Percentiles rank a stretch among this genome's conserved stretches.
These are phyloP conservation scores for Muscicapa adusta DNA, from an alignment of 2,113 vertebrate genomes.

Conservation along the genomic window DNA sequence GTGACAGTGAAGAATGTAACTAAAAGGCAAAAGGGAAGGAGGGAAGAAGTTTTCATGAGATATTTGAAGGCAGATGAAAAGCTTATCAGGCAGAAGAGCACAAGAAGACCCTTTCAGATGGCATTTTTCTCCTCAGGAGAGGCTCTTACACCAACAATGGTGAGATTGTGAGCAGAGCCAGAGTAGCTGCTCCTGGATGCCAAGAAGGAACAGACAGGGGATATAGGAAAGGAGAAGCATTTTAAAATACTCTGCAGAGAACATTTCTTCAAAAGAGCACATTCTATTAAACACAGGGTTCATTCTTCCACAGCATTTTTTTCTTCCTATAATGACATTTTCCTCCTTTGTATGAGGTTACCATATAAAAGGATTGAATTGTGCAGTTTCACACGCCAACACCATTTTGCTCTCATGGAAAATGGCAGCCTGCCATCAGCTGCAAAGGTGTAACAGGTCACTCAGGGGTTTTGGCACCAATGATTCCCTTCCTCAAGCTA, in stretches of 20 bases:
- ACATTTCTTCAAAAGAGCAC: constrained; percentile 1
- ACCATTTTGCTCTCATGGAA: constrained; percentile 2
- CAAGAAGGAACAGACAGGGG: neutral
- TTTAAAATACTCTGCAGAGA: constrained; percentile 11
- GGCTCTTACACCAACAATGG: neutral
- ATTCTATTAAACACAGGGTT: constrained; percentile 41
- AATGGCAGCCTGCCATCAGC: neutral
- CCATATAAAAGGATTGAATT: neutral
- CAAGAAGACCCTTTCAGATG: constrained; percentile 16
- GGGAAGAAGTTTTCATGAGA: neutral
- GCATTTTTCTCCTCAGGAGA: constrained; percentile 1
- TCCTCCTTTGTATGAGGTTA: constrained; percentile 12
- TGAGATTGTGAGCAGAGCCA: neutral
- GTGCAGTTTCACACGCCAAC: constrained; percentile 3
- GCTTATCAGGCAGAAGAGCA: neutral
- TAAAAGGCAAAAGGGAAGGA: neutral
- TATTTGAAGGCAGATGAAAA: neutral
- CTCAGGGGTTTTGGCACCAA: neutral
- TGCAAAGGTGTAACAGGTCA: constrained; percentile 46
- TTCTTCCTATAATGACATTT: constrained; percentile 9
- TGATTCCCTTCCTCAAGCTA: neutral
- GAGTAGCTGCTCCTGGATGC: neutral
- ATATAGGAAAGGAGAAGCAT: neutral
- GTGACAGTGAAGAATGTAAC: neutral
- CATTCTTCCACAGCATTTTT: constrained; percentile 48